Percentiles rank a stretch among this genome's conserved stretches.
These are phyloP conservation scores for Hypotaenidia philippensis DNA, from an alignment of 2,797 vertebrate genomes.

Conservation along the genomic window DNA sequence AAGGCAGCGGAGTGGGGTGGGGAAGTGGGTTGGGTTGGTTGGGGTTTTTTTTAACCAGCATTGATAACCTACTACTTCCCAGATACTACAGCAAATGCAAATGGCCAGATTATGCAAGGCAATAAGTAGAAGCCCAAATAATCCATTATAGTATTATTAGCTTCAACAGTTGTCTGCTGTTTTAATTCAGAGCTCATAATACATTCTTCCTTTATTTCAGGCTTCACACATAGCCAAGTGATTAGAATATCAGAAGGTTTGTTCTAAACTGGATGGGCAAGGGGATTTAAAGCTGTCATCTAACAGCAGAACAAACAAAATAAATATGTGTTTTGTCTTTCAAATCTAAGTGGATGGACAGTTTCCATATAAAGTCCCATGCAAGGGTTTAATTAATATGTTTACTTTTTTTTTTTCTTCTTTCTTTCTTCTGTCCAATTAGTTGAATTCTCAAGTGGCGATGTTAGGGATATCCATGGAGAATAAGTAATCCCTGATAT, in stretches of 20 bases:
- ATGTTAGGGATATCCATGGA: constrained; percentile 43
- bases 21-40: not conserved
- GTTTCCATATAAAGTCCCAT: constrained; percentile 70
- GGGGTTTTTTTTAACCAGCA: not conserved
- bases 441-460: constrained; percentile 48
- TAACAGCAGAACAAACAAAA: constrained; percentile 76
- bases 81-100: not conserved
- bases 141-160: constrained; percentile 30
- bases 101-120: not conserved
- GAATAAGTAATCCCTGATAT: constrained; percentile 62
- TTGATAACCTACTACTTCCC: not conserved
- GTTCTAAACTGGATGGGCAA: constrained; percentile 52
- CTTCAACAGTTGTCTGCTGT: constrained; percentile 18
- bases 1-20: no score
- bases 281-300: constrained; percentile 69
- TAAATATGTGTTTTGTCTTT: constrained; percentile 13
- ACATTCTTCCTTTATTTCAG: constrained; percentile 2
- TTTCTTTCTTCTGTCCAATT: constrained; percentile 77
- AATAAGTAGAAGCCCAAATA: not conserved
- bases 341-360: constrained; percentile 53
- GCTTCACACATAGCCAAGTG: constrained; percentile 11
- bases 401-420: constrained; percentile 67
- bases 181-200: constrained; percentile 15
- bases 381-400: constrained; percentile 68
- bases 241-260: constrained; percentile 47